phyloP scores from a whole-genome alignment of 2,797 vertebrate species.

The Crocodylus rhombifer region DNA sequence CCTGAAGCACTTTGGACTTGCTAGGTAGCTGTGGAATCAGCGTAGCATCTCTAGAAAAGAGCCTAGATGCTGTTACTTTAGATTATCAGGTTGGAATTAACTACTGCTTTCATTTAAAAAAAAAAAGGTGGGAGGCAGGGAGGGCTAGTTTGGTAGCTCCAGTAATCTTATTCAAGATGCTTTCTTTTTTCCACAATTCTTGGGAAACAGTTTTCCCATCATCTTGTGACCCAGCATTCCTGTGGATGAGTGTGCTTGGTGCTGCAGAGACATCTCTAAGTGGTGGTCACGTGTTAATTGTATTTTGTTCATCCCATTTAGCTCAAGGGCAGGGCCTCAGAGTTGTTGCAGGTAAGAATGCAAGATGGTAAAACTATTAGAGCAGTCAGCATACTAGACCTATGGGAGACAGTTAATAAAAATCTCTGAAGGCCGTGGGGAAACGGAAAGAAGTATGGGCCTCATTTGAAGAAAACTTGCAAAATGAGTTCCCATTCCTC shows the following conservation, averaged over 20 bases:
- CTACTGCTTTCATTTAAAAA: too few relatives aligned
- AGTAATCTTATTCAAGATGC: too few relatives aligned
- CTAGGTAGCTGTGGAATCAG: neutral
- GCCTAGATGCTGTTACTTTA: too few relatives aligned
- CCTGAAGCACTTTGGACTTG: neutral
- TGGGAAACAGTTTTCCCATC: too few relatives aligned
- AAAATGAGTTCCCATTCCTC: neutral
- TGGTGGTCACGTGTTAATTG: neutral
- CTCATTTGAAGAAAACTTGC: neutral
- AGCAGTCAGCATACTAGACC: neutral
- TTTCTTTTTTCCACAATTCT: too few relatives aligned
- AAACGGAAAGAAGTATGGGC: neutral
- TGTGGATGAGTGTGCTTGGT: neutral
- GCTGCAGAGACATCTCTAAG: rapidly evolving
- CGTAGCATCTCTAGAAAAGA: neutral
- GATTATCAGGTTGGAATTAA: too few relatives aligned
- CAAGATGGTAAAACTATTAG: neutral
- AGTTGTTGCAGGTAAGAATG: neutral
- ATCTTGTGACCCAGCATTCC: too few relatives aligned
- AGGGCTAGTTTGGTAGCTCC: too few relatives aligned
- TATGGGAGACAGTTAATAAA: neutral
- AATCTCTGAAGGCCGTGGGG: neutral
- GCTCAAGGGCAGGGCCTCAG: neutral
- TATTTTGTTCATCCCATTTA: neutral
- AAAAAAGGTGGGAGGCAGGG: too few relatives aligned